Evolutionary conservation across 2,888 invertebrate genomes (phyloP).

Genomic region (Polyommatus iphigenia): DNA sequence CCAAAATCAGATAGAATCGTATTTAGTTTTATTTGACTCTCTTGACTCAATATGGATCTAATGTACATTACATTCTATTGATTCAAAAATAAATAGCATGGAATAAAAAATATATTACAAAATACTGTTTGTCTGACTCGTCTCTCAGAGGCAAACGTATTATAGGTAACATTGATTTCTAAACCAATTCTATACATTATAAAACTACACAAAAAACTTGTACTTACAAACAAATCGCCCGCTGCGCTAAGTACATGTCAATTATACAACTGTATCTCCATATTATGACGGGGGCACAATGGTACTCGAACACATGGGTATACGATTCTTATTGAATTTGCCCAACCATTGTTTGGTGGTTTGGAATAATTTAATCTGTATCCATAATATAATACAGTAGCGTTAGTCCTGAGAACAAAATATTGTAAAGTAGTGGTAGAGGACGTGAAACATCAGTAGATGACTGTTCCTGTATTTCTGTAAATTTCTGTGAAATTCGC

Average conservation of each 20-base stretch:
- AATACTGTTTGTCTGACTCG: background rate
- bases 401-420: background rate
- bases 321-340: constrained; percentile 71
- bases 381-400: background rate
- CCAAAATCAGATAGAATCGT: no score
- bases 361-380: constrained; percentile 29
- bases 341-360: constrained; percentile 50
- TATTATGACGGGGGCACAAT: constrained; percentile 64
- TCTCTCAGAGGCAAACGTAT: background rate
- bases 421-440: no score
- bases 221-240: constrained; percentile 33
- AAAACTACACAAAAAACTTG: background rate
- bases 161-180: background rate
- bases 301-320: constrained; percentile 73
- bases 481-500: no score
- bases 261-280: constrained; percentile 59
- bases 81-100: background rate
- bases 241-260: constrained; percentile 61
- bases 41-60: no score
- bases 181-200: background rate
- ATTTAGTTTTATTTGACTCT: no score
- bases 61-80: no score
- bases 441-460: no score
- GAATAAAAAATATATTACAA: background rate
- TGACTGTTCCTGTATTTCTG: no score